Base-by-base conservation (phyloP, 2,113 vertebrate species). In the Lophotis ruficrista region DNA sequence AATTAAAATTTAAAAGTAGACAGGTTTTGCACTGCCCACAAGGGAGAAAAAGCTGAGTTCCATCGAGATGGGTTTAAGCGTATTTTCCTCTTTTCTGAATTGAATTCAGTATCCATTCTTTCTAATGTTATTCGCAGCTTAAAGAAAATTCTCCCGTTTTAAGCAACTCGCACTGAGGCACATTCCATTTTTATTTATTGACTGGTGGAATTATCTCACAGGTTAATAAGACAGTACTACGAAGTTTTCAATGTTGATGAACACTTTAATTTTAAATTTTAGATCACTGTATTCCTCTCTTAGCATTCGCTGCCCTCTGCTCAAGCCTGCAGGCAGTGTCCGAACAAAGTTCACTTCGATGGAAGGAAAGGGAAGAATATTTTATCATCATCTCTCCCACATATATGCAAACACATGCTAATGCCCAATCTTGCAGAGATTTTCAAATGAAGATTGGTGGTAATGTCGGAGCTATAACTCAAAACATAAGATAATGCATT, bases 1-100 rank as follows among this genome's bases (percentile, higher is more conserved):
- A 97, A 97, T 95, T 95, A 96, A 96, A 97, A 95, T 84, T 90
- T 88, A 93, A 95, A 96, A 94, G 85, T 53, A 87, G 79, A 75
- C 72, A 87, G 87, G 84, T 93, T 94, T 92, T 80, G 24, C 61
- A 62, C 64, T 89, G 83, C 48, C 56, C 96, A 60, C 90, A 86
- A 78, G 90, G 85, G 93, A 94, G 33, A 70, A 90, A 64, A 81
- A 62, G 33, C 31, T 48, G 54, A 66, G 68, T 66, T 94, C 51
- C 7, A 2, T 51, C 1, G 24, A 86, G 56, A 66, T 22, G 33
- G 35, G 76, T 90, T 95, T 60, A 94, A 73, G 60, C 7, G 4
- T 68, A 92, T 85, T 96, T 93, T 93, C 57, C 38, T 75, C 47
- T 60, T 90, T 95, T 90, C 71, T 92, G 92, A 95, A 92, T 6